Evolutionary conservation across 2,797 vertebrate genomes (phyloP).

Genomic region (Holocentrus rufus): DNA sequence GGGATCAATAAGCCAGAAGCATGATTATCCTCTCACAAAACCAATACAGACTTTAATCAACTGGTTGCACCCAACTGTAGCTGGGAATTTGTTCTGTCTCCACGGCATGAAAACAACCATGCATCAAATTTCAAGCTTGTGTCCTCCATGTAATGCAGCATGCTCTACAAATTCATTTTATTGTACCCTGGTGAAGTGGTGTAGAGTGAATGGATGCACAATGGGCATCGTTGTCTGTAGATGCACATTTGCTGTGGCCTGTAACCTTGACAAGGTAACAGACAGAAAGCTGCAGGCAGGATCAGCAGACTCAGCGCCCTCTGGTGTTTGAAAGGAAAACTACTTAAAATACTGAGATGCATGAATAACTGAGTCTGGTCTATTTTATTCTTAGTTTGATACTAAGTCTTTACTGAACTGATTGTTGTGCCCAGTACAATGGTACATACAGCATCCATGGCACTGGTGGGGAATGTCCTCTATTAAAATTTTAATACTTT

Average conservation of each 20-base stretch:
- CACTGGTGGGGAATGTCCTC: background rate
- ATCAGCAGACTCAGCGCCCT: slow-evolving; percentile 41
- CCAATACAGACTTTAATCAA: background rate
- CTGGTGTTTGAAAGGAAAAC: slow-evolving; percentile 54
- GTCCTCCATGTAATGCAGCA: background rate
- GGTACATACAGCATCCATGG: background rate
- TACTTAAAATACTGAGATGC: background rate
- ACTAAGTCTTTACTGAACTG: too few species aligned
- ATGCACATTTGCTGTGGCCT: slow-evolving; percentile 17
- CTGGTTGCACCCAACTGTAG: too few species aligned
- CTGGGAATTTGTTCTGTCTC: background rate
- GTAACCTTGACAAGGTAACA: slow-evolving; percentile 39
- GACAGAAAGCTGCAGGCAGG: slow-evolving; percentile 33
- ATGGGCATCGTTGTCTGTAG: background rate
- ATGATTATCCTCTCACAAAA: background rate
- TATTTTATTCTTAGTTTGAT: background rate
- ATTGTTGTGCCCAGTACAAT: background rate
- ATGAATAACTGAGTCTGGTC: background rate
- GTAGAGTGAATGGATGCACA: slow-evolving; percentile 40
- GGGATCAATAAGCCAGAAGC: background rate
- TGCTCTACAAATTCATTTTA: background rate
- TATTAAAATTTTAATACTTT: too few species aligned
- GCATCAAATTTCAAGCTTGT: background rate
- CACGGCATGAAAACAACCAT: background rate
- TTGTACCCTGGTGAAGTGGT: background rate